Base-by-base conservation (phyloP, 2,797 vertebrate genomes). In the Girardinus metallicus region DNA sequence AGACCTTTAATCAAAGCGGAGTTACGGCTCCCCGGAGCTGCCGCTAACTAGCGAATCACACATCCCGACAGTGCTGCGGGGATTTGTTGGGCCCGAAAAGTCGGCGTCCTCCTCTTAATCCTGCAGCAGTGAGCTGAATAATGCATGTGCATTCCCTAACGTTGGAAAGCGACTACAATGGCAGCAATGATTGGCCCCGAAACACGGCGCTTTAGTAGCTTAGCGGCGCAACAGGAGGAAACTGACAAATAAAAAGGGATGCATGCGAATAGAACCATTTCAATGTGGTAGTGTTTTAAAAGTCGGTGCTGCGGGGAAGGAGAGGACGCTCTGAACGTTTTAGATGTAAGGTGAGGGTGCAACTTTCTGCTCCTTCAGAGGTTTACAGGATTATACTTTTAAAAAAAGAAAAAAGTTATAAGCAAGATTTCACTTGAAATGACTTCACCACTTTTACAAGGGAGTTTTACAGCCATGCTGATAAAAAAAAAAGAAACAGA, bases 1-100 rank as follows among this genome's bases (percentile, higher is more conserved):
- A 81, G 86, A 86, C 91, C 86, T 91, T 89, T 92, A 92, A 90
- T 94, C 87, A 87, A 85, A 87, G 90, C 75, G 34, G 78, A 86
- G 84, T 78, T 82, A 82, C 71, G 41, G 74, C 85, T 86, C 88
- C 88, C 88, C 44, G 10, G 75, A 79, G 90, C 53, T 77, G 5
- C 4, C 0, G 79, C 90, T 89, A 89, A 92, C 88, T 47, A 88
- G 21, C 29, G 3, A 46, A 84, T 87, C 84, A 83, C 82, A 85
- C 72, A 70, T 81, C 79, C 87, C 41, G 81, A 85, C 84, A 66
- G 34, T 34, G 71, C 87, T 74, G 86, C 78, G 4, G 86, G 85
- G 89, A 86, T 86, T 77, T 60, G 47, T 68, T 72, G 64, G 41
- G 64, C 79, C 80, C 79, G 78, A 80, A 78, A 84, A 87, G 80